phyloP scores from a whole-genome alignment of 2,888 invertebrate genomes.

The Calameuta idolon region DNA sequence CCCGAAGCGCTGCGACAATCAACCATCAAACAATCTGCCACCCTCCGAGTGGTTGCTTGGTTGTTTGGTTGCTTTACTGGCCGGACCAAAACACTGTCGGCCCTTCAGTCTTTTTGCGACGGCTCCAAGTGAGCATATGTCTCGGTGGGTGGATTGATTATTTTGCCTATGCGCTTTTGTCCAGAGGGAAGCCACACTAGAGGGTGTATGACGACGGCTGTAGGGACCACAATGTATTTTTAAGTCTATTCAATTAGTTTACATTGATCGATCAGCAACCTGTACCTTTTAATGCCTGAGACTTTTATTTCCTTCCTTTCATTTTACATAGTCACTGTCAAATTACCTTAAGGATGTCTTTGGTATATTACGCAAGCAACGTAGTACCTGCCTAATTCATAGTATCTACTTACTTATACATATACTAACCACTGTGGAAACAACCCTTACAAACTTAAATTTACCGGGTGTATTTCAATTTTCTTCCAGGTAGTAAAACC shows the following conservation, averaged over 20 bases:
- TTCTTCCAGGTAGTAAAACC: background rate
- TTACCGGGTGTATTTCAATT: background rate
- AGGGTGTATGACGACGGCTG: background rate
- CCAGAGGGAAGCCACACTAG: background rate
- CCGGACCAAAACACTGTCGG: slow-evolving; percentile 26
- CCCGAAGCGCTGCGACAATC: slow-evolving; percentile 63
- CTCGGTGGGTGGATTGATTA: slow-evolving; percentile 60
- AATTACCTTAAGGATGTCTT: background rate
- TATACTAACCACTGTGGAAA: background rate
- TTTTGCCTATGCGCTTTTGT: slow-evolving; percentile 19
- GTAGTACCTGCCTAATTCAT: background rate
- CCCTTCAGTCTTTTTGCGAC: slow-evolving; percentile 26
- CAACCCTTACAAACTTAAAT: background rate
- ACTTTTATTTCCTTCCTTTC: background rate
- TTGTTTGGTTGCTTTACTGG: slow-evolving; percentile 40
- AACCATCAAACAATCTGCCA: slow-evolving; percentile 65
- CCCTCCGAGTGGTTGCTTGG: slow-evolving; percentile 49
- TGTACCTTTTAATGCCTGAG: background rate
- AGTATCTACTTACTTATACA: background rate
- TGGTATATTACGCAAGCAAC: too few species aligned
- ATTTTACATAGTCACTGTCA: background rate
- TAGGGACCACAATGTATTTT: background rate
- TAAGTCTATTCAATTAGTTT: background rate
- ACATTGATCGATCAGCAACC: background rate
- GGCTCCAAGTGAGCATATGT: slow-evolving; percentile 60